Base-by-base conservation (phyloP, 1,140 invertebrate genomes). In the Trinorchestia longiramus region DNA sequence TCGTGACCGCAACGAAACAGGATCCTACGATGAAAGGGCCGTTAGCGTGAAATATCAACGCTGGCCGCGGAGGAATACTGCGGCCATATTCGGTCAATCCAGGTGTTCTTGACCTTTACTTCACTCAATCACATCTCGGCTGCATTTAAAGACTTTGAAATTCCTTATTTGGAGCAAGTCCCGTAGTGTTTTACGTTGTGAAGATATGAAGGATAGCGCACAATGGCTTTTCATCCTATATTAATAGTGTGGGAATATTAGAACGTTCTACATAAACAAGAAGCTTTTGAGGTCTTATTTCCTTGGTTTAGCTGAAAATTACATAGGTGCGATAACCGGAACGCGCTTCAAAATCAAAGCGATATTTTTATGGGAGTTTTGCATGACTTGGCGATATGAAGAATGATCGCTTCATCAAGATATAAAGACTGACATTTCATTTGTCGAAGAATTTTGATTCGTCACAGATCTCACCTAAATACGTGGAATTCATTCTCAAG, bases 11-110 rank as follows among this genome's bases (percentile, higher is more conserved):
- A 42, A 43, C 8, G 88, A 90, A 90, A 77, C n/a, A 90, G 88
- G 41, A 90, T 90, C 88, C 43, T 28, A 36, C 41, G 41, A 41
- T 17, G 43, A 15, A 90, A 36, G 41, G 88, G 88, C 88, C 88
- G 88, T 90, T 90, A 90, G 28, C 88, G 88, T 90, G 88, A 90
- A 90, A 90, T 90, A 90, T 90, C 88, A 90, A 90, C 88, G 6
- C 15, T 28, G 88, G 43, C 43, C 88, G 43, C 88, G 88, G 15
- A 90, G 88, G 88, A 42, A 43, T 36, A 90, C 88, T 77, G 62
- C 62, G 88, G n/a, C n/a, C 23, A 41, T 36, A 42, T 42, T 43
- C 88, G 88, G 15, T 41, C 88, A 43, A 77, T 77, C 62, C 62
- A 77, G 1, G 3, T 36, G 62, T 11, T 77, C 11, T 36, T 77